Base-by-base conservation (phyloP, 2,888 invertebrate species). In the Lithosia quadra region DNA sequence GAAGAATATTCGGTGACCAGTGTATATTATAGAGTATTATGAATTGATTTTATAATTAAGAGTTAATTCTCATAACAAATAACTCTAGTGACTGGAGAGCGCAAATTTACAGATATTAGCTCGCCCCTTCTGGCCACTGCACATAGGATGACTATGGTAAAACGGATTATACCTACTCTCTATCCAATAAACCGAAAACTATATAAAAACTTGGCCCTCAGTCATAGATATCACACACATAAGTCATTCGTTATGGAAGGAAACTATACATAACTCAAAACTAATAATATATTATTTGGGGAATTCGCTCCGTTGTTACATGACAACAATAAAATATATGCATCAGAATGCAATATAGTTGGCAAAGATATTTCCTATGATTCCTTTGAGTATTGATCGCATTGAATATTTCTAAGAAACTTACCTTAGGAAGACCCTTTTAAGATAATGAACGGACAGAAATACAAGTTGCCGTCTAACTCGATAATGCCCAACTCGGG, bases 391-490 rank as follows among this genome's bases (percentile, higher is more conserved):
- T 15, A 33, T 57, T 18, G 21, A 49, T 36, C 49, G 8, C 49
- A 21, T 49, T 49, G 49, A 59, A 65, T 53, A 59, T 65, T 59
- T 33, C 34, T 65, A 22, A 58, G 43, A 49, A 58, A 49, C 49
- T 9, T 63, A 61, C 21, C 39, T 55, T 21, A 61, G 22, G 18
- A 39, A 33, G 33, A 67, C n/a, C 57, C 62, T 67, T 62, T 62
- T 57, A 67, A 57, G 11, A n/a, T 43, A 67, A 67, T 62, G 36
- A 61, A 62, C 10, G 15, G 11, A 53, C 28, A 63, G 24, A 68
- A 55, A 63, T 61, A 33, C 24, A 24, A 36, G 24, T 58, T 55
- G 1, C 2, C 36, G 13, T 58, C 58, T 63, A 59, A 66, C 59
- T 34, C 55, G 33, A 43, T 64, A 65, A 36, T 39, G 34, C 28